Evolutionary conservation across 2,797 vertebrate species (phyloP).

Genomic region (Tenualosa ilisha): DNA sequence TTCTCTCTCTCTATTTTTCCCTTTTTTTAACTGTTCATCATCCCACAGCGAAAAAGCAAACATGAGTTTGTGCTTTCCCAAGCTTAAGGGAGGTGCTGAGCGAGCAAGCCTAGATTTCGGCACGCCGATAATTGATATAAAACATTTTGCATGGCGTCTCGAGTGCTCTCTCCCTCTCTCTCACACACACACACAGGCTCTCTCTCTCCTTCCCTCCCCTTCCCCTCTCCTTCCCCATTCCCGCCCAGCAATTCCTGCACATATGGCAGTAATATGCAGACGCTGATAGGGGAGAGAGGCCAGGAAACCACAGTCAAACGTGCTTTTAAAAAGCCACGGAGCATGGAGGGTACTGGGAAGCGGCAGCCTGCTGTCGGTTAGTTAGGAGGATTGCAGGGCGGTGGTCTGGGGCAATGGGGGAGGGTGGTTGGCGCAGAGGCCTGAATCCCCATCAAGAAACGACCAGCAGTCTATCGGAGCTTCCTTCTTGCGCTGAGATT

Average conservation of each 20-base stretch:
- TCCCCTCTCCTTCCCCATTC: background rate
- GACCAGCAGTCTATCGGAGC: background rate
- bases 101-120: constrained; percentile 52
- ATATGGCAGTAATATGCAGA: constrained; percentile 63
- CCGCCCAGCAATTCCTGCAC: constrained; percentile 45
- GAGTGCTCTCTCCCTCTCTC: constrained; percentile 9
- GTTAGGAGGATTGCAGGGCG: constrained; percentile 24
- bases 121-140: constrained; percentile 63
- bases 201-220: background rate
- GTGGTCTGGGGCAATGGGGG: background rate
- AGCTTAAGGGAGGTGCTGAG: constrained; percentile 54
- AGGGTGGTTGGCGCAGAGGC: background rate
- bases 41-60: constrained; percentile 41
- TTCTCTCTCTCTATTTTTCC: background rate
- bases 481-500: background rate
- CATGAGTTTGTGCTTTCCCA: constrained; percentile 55
- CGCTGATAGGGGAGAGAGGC: constrained; percentile 50
- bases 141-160: constrained; percentile 60
- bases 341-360: constrained; percentile 31
- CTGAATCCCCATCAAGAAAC: background rate
- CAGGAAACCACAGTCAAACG: constrained; percentile 56
- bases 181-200: background rate
- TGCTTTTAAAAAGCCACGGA: constrained; percentile 43
- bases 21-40: constrained; percentile 60
- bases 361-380: constrained; percentile 45